Evolutionary conservation across 37 sponge, comb jelly and placozoan species (phyloP).

Genomic region (Oopsacas minuta): DNA sequence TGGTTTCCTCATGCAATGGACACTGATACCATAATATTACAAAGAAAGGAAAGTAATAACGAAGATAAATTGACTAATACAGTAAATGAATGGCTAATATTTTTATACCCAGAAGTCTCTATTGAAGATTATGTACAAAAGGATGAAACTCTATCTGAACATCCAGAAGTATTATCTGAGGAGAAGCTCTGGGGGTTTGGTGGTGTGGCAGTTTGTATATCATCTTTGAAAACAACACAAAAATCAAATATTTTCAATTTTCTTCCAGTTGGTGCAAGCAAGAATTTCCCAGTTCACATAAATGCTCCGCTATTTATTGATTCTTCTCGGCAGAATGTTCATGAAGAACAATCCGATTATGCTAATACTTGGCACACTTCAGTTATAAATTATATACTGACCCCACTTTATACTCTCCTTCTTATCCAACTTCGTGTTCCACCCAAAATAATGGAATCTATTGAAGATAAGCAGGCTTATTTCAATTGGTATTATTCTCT

Average conservation of each 20-base stretch:
- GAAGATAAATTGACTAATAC: neutral
- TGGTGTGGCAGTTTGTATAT: neutral
- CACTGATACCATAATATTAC: neutral
- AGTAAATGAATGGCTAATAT: neutral
- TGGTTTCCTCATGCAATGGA: neutral
- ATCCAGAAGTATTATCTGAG: neutral
- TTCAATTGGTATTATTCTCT: neutral
- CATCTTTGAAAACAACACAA: neutral
- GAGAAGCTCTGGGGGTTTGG: slow-evolving; percentile 4
- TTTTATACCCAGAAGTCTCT: neutral
- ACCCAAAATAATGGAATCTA: neutral
- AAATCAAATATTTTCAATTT: neutral
- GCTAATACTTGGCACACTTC: neutral
- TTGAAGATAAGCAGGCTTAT: neutral
- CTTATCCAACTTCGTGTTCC: neutral
- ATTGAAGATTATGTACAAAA: neutral
- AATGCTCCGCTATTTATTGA: neutral
- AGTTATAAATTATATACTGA: neutral
- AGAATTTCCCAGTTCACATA: neutral
- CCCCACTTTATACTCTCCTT: neutral
- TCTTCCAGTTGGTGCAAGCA: neutral
- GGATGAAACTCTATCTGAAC: neutral
- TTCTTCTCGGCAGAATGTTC: neutral
- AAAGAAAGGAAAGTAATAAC: neutral
- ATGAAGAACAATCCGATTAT: neutral